Conservation (phyloP, 2,888 invertebrate genomes). For the Aelia acuminata region DNA sequence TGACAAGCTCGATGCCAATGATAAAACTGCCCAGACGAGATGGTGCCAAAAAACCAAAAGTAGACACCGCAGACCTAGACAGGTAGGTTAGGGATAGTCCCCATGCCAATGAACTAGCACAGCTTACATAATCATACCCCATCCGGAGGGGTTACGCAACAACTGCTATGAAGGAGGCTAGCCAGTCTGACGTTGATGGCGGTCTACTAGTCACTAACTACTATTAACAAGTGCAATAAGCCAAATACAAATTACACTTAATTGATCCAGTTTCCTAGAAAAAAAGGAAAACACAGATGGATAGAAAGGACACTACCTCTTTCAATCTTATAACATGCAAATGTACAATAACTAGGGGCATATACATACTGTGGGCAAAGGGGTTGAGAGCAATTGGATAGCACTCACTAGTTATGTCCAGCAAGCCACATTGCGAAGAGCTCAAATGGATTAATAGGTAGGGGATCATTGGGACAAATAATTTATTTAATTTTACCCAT, state of each 20-base stretch:
- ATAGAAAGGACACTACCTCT: not conserved
- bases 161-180: not conserved
- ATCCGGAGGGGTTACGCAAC: not conserved
- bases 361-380: no score
- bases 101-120: not conserved
- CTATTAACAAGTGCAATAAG: not conserved
- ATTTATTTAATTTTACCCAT: no score
- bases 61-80: no score
- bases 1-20: not conserved
- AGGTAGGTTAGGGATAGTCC: not conserved
- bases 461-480: no score
- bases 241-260: not conserved
- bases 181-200: not conserved
- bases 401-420: no score
- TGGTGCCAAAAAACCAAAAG: not conserved
- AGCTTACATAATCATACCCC: not conserved
- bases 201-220: not conserved
- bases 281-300: not conserved
- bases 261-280: not conserved
- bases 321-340: not conserved
- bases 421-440: no score
- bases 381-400: no score
- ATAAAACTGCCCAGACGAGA: not conserved
- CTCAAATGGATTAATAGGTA: no score
- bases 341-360: no score